phyloP scores from a whole-genome alignment of 2,113 vertebrate species.

The Albula glossodonta region DNA sequence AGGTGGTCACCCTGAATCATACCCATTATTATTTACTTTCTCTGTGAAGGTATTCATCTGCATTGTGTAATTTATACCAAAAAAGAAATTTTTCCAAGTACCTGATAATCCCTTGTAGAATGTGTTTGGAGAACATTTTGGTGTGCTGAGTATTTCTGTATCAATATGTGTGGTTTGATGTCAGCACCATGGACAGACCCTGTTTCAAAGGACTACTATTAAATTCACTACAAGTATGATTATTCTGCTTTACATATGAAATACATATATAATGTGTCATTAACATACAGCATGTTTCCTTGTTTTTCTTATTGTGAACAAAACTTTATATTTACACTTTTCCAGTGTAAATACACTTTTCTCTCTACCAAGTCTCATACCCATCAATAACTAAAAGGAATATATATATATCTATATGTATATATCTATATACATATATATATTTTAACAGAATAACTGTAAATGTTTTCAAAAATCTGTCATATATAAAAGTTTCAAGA shows the following conservation, averaged over 20 bases:
- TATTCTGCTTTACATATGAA: neutral
- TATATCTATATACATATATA: no score
- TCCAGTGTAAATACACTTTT: no score
- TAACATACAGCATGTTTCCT: neutral
- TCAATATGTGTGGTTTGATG: neutral
- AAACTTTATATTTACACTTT: no score
- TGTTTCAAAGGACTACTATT: neutral
- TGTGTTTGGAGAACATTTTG: neutral
- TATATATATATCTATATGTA: no score
- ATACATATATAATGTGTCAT: neutral
- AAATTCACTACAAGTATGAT: neutral
- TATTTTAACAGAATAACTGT: no score
- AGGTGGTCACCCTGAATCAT: neutral
- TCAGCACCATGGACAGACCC: slow-evolving; percentile 35
- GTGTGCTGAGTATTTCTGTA: neutral
- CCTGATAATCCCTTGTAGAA: neutral
- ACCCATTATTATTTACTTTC: neutral
- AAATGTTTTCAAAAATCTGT: no score
- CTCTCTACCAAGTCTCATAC: no score
- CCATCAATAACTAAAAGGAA: no score
- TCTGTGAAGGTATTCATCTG: neutral
- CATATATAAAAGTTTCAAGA: no score
- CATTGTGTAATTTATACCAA: neutral
- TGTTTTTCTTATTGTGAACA: no score
- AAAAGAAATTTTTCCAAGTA: neutral